Evolutionary conservation across 1,140 invertebrate species (phyloP).

Genomic region (Brachionus plicatilis): DNA sequence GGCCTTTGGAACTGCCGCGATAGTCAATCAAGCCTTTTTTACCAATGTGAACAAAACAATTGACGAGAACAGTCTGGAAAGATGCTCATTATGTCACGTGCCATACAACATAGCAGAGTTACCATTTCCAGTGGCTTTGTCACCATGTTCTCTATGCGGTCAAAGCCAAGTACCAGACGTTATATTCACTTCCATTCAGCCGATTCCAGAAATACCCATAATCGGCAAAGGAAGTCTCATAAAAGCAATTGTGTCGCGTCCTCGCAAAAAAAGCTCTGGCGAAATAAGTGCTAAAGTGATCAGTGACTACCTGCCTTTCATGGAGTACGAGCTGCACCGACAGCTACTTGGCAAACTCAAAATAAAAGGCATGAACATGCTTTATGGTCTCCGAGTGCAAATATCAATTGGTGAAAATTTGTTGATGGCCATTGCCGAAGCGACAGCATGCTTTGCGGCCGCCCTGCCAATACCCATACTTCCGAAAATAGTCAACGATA

Average conservation of each 20-base stretch:
- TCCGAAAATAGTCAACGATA: conserved; percentile 5
- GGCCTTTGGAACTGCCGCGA: conserved; percentile 83
- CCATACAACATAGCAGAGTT: conserved; percentile 46
- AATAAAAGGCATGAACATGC: conserved; percentile 83
- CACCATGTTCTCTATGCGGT: conserved; percentile 67
- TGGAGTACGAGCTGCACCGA: conserved; percentile 89
- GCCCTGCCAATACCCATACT: conserved; percentile 32
- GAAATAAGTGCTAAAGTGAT: conserved; percentile 88
- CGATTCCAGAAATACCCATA: conserved; percentile 67
- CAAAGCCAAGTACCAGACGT: conserved; percentile 79
- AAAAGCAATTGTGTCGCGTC: conserved; percentile 15
- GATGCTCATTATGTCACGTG: background rate
- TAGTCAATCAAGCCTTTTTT: conserved; percentile 59
- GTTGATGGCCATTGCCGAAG: conserved; percentile 71
- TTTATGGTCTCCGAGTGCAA: conserved; percentile 75
- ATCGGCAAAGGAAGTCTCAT: background rate
- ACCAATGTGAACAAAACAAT: background rate
- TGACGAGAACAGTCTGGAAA: background rate
- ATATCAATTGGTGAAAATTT: conserved; percentile 79
- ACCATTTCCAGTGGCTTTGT: conserved; percentile 66
- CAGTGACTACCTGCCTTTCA: conserved; percentile 75
- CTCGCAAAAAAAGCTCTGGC: conserved; percentile 51
- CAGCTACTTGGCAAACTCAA: conserved; percentile 82
- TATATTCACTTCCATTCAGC: conserved; percentile 78
- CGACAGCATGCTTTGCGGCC: conserved; percentile 28